A percentile compares a stretch with the other conserved stretches of the same genome.
Conservation (phyloP, 2,888 invertebrate genomes). For the Torymus tubicola region DNA sequence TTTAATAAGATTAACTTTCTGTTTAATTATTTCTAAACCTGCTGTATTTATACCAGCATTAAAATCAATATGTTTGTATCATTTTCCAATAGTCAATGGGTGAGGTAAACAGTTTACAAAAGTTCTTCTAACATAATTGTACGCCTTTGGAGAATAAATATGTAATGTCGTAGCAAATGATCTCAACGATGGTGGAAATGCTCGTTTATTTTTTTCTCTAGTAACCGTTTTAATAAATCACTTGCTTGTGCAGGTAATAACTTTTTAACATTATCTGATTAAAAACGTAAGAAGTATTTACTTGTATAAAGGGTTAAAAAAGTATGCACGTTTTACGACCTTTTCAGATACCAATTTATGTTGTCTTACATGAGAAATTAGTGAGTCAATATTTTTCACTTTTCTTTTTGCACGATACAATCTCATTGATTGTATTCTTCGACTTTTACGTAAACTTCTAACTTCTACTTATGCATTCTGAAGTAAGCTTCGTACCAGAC, state of each 20-base stretch:
- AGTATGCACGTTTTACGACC: background rate
- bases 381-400: background rate
- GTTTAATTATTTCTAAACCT: slow-evolving; percentile 8
- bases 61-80: slow-evolving; percentile 40
- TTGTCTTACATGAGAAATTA: slow-evolving; percentile 5
- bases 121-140: background rate
- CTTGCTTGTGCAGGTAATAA: background rate
- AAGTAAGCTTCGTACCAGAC: background rate
- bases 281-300: too few species aligned
- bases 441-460: background rate
- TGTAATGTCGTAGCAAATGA: background rate
- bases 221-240: background rate
- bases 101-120: background rate
- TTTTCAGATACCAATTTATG: slow-evolving; percentile 2
- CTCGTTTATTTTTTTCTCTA: background rate
- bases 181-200: background rate
- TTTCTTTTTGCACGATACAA: slow-evolving; percentile 12
- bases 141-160: too few species aligned
- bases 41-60: slow-evolving; percentile 44
- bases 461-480: slow-evolving; percentile 6
- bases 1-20: background rate
- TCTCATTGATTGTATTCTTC: background rate
- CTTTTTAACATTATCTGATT: background rate
- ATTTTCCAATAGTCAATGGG: background rate
- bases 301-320: background rate